Evolutionary conservation across 2,888 invertebrate species (phyloP), one percentile per base, ranked within the genome.

Genomic region (Hyposoter didymator): DNA sequence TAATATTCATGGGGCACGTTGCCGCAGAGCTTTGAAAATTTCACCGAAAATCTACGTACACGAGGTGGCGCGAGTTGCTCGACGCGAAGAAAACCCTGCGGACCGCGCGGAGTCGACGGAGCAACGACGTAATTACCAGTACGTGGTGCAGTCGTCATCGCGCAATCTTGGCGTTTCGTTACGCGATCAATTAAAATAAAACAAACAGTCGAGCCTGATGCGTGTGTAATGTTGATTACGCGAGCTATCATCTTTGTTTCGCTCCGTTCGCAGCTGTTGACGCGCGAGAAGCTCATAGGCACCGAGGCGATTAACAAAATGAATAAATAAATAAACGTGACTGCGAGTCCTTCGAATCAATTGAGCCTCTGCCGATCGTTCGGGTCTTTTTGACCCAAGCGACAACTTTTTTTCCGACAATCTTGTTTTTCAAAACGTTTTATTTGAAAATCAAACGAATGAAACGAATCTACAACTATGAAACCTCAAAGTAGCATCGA

Each of bases 151-250:
- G 43, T 74, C 49, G 35, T 49, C 19, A 28, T 49, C 49, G 35
- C 52, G 19, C 45, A 59, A 72, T 59, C 14, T n/a, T 35, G 55
- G 69, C 72, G 14, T 43, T 47, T 32, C 74, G 69, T 84, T 84
- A 86, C 86, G 86, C 78, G 82, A 80, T 78, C 78, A 74, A 70
- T 73, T 72, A 73, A 62, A 80, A 80, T 52, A 80, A 80, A 52
- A 66, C 49, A 55, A 62, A 22, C 43, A 81, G 52, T 66, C 74
- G 74, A 64, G 47, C 66, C 35, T 22, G n/a, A n/a, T n/a, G n/a
- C n/a, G n/a, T 70, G 70, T 70, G 73, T 79, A 80, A 85, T 80
- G 55, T 83, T 80, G 66, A 79, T 86, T 86, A 82, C 82, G 81
- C 81, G 67, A 55, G 12, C 2, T 47, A 28, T 39, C 19, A 22